Evolutionary conservation across 2,888 invertebrate species (phyloP).

Genomic region (Thymelicus lineola): DNA sequence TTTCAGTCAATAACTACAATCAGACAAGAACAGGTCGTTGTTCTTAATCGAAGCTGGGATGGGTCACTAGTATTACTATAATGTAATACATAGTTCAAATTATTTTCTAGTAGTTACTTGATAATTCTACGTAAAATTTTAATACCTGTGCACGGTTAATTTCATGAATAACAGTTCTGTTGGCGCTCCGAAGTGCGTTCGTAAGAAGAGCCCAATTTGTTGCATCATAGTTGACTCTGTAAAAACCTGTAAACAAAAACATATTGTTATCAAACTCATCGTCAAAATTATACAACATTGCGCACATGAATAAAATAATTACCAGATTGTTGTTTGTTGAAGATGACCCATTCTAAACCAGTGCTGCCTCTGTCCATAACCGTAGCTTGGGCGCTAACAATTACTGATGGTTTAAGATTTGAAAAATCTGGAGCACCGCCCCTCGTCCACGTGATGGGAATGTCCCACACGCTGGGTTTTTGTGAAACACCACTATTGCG

Average conservation of each 20-base stretch:
- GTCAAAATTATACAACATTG: not conserved
- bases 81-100: too few relatives aligned
- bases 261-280: slow-evolving; percentile 32
- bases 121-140: not conserved
- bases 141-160: slow-evolving; percentile 88
- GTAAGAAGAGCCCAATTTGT: slow-evolving; percentile 85
- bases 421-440: slow-evolving; percentile 67
- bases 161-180: slow-evolving; percentile 81
- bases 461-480: slow-evolving; percentile 59
- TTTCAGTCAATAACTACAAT: too few relatives aligned
- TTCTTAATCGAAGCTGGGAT: too few relatives aligned
- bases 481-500: slow-evolving; percentile 57
- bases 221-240: slow-evolving; percentile 86
- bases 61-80: too few relatives aligned
- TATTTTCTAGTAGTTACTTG: too few relatives aligned
- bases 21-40: too few relatives aligned
- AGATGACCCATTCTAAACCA: slow-evolving; percentile 84
- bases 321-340: slow-evolving; percentile 87
- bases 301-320: slow-evolving; percentile 39
- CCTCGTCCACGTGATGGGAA: slow-evolving; percentile 79
- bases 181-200: slow-evolving; percentile 67
- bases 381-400: slow-evolving; percentile 54
- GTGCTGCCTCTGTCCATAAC: slow-evolving; percentile 58
- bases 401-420: slow-evolving; percentile 66
- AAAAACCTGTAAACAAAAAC: slow-evolving; percentile 76